Percentiles rank a stretch among this genome's conserved stretches.
Evolutionary conservation across 1,140 invertebrate genomes (phyloP).

Genomic region (Nymphalis io): DNA sequence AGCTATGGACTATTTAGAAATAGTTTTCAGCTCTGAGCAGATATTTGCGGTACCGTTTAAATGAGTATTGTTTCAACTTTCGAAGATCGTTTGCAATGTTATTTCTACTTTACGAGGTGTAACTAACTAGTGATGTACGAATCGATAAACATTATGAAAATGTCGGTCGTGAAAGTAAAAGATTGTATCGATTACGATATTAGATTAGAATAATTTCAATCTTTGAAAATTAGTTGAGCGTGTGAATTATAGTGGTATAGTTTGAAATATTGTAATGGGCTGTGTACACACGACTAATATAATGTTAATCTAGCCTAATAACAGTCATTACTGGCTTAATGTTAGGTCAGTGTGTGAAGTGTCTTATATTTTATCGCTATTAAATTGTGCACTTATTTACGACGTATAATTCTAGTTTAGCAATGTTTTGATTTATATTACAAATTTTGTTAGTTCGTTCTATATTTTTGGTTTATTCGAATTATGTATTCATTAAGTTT

Average conservation of each 20-base stretch:
- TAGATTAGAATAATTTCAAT: slow-evolving; percentile 16
- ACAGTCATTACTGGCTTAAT: slow-evolving; percentile 54
- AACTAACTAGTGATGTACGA: slow-evolving; percentile 22
- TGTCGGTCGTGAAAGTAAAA: slow-evolving; percentile 22
- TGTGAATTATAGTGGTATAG: slow-evolving; percentile 25
- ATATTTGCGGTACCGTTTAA: slow-evolving; percentile 36
- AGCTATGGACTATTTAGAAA: slow-evolving; percentile 35
- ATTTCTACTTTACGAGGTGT: slow-evolving; percentile 26
- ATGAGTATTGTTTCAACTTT: slow-evolving; percentile 21
- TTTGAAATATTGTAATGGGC: slow-evolving; percentile 11
- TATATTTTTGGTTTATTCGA: not conserved
- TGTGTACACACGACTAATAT: slow-evolving; percentile 15
- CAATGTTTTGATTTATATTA: not conserved
- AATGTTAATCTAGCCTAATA: slow-evolving; percentile 45
- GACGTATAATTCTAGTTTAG: not conserved
- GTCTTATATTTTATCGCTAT: slow-evolving; percentile 3
- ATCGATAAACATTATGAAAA: slow-evolving; percentile 9
- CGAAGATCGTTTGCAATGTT: slow-evolving; percentile 18
- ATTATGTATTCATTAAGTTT: no score
- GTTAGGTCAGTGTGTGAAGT: slow-evolving; percentile 29
- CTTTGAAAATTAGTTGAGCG: slow-evolving; percentile 15
- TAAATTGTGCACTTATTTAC: slow-evolving; percentile 10
- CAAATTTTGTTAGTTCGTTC: not conserved
- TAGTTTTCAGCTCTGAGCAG: slow-evolving; percentile 24
- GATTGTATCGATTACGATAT: slow-evolving; percentile 14